Base-by-base conservation (phyloP, 2,113 vertebrate genomes). In the Nannobrachium achirus region DNA sequence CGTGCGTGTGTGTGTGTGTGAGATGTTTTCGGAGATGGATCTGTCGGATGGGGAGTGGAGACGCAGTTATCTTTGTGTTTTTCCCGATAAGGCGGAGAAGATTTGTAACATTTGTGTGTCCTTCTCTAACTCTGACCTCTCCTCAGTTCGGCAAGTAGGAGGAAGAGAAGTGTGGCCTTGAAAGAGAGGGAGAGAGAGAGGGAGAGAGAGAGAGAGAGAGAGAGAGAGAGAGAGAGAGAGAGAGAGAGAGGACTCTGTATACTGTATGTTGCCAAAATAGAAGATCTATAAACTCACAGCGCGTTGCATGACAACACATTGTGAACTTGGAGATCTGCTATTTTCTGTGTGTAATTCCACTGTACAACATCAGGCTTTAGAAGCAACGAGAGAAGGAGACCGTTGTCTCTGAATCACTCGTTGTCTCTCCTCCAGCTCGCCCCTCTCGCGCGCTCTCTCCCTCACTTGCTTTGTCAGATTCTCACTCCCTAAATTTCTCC, bases 101-200 rank as follows among this genome's bases (percentile, higher is more conserved):
- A 92, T 91, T 90, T 90, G 89, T 89, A 91, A 88, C 78, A 50
- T 63, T 88, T 86, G 14, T 40, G 15, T 42, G 10, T 41, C 33
- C 73, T 50, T 74, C 48, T 71, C 71, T 68, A 8, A 59, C 65
- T 75, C 75, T 91, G 89, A 89, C 88, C 86, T 88, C 79, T 70
- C 48, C 74, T 73, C 55, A 48, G 69, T 71, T 16, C 7, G 75
- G 71, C 72, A 57, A 79, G 85, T 79, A 89, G 90, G 84, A 90
- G 88, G 87, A 89, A 85, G 85, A 91, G 71, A 87, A 73, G 80
- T 53, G 66, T 56, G 91, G 78, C 92, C 92, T 93, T 93, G 92
- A 92, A 81, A 76, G 80, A 62, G 82, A 48, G 56, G 73, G 73
- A 55, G 71, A 41, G 73, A 88, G 83, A 83, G 80, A 80, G 69